A percentile compares a stretch with the other conserved stretches of the same genome.
These are phyloP conservation scores for Meiosimyza platycephala DNA, from an alignment of 2,888 invertebrate genomes.

Conservation along the genomic window DNA sequence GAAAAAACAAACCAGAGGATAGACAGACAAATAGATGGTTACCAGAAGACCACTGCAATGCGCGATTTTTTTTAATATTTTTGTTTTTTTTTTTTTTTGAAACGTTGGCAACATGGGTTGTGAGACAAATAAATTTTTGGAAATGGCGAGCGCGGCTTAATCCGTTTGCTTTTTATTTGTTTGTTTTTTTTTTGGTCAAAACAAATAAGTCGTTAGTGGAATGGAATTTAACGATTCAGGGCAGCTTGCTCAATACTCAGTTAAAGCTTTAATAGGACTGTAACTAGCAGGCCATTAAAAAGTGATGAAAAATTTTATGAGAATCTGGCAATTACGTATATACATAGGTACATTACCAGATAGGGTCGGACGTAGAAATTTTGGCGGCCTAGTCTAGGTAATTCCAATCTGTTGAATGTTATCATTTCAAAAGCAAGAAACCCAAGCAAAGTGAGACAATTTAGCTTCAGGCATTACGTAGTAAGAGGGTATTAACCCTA, in stretches of 20 bases:
- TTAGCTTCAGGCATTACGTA: too few relatives aligned
- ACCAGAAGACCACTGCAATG: constrained; percentile 30
- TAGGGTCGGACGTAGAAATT: too few relatives aligned
- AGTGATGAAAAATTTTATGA: too few relatives aligned
- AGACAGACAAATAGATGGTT: constrained; percentile 3
- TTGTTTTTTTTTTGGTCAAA: constrained; percentile 19
- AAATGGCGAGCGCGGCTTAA: constrained; percentile 28
- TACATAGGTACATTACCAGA: too few relatives aligned
- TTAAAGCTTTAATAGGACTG: too few relatives aligned
- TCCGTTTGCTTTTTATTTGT: constrained; percentile 14
- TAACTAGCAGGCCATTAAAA: too few relatives aligned
- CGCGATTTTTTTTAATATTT: constrained; percentile 23
- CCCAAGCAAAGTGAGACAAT: too few relatives aligned
- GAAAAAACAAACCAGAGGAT: constrained; percentile 9
- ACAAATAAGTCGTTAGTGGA: neutral
- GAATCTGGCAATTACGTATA: too few relatives aligned
- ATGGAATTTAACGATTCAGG: constrained; percentile 9
- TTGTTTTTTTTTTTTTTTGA: neutral
- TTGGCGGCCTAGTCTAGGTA: too few relatives aligned
- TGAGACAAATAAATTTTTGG: constrained; percentile 35
- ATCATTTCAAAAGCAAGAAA: too few relatives aligned
- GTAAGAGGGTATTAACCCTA: too few relatives aligned
- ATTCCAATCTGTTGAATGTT: too few relatives aligned
- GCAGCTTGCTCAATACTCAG: neutral
- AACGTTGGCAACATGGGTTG: constrained; percentile 1